phyloP scores from a whole-genome alignment of 2,113 vertebrate genomes.

The Chlorodrepanis virens region DNA sequence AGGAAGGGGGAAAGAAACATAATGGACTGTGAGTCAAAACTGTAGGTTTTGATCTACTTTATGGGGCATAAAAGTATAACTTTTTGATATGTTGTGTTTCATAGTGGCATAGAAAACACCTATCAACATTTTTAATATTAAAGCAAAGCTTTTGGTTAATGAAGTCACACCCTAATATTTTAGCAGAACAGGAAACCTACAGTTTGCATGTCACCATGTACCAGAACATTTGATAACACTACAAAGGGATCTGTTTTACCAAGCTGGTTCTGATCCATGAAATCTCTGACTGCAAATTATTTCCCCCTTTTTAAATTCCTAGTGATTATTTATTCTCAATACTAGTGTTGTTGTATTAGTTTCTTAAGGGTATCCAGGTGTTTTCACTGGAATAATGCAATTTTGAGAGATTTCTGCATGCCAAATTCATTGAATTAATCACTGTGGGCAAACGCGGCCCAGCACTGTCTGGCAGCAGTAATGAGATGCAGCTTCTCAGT shows the following conservation, averaged over 20 bases:
- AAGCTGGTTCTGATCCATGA: background rate
- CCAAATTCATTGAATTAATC: slow-evolving; percentile 4
- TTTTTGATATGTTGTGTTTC: background rate
- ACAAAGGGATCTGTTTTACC: background rate
- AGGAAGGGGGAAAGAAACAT: background rate
- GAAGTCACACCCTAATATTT: background rate
- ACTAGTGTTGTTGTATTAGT: background rate
- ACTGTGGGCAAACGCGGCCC: rapidly evolving
- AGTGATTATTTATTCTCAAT: background rate
- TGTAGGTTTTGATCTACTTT: background rate
- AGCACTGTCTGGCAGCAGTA: background rate
- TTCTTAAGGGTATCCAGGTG: slow-evolving; percentile 25
- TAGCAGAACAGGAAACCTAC: background rate
- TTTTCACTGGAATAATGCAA: slow-evolving; percentile 5
- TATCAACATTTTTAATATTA: background rate
- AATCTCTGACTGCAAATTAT: background rate
- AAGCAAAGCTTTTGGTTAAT: background rate
- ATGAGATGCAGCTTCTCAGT: background rate
- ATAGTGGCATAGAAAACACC: background rate
- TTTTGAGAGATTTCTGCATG: background rate
- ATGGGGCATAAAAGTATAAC: background rate
- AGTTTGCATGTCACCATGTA: background rate
- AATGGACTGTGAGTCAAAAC: background rate
- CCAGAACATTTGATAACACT: background rate
- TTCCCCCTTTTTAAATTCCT: slow-evolving; percentile 14